Evolutionary conservation across 2,888 invertebrate species (phyloP).

Genomic region (Keiferia lycopersicella): DNA sequence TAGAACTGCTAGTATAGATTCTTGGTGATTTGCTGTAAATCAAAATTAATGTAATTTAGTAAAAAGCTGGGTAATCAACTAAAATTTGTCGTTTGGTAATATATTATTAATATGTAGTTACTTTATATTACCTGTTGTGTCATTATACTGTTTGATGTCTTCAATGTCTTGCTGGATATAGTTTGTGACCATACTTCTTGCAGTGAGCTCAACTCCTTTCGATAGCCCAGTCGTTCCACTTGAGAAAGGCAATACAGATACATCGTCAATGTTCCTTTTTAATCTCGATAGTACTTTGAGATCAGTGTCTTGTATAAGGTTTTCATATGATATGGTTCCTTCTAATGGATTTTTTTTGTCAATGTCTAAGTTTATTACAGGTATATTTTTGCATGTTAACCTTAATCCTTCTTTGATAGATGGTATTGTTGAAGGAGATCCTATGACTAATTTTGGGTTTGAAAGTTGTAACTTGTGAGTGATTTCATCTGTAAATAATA

Average conservation of each 20-base stretch:
- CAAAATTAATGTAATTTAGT: no score
- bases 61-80: no score
- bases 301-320: constrained; percentile 76
- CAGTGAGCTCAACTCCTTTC: constrained; percentile 86
- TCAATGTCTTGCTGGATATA: constrained; percentile 58
- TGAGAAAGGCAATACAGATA: constrained; percentile 88
- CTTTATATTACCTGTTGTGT: constrained; percentile 65
- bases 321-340: constrained; percentile 82
- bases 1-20: constrained; percentile 82
- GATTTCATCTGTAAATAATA: constrained; percentile 84
- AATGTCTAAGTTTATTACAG: constrained; percentile 66
- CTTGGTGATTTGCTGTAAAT: constrained; percentile 75
- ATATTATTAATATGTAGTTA: no score
- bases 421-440: constrained; percentile 70
- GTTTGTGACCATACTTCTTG: constrained; percentile 79
- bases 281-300: constrained; percentile 69
- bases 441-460: constrained; percentile 82
- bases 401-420: constrained; percentile 70
- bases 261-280: constrained; percentile 72
- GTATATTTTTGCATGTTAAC: constrained; percentile 66
- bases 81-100: no score
- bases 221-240: constrained; percentile 93
- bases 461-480: constrained; percentile 82
- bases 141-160: constrained; percentile 47
- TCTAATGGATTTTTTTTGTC: constrained; percentile 58